Percentiles rank a stretch among this genome's conserved stretches.
Conservation (phyloP, 2,113 vertebrate species). For the Sterrhoptilus dennistouni region DNA sequence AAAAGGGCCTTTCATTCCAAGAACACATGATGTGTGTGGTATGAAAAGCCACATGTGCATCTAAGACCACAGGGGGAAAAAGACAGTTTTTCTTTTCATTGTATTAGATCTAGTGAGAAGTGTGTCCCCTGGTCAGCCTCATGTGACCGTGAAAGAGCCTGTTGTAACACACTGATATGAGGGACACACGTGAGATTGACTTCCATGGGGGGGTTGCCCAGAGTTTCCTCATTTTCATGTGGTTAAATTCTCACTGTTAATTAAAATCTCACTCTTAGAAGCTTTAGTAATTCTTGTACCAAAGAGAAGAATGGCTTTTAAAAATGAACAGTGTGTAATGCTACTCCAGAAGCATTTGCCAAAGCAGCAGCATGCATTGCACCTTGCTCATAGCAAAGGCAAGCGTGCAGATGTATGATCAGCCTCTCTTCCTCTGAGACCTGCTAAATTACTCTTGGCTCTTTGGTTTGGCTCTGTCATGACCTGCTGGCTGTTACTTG, state of each 20-base stretch:
- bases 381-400: constrained; percentile 4
- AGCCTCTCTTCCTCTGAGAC: background rate
- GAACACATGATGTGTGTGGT: constrained; percentile 66
- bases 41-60: constrained; percentile 67
- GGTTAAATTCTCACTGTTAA: background rate
- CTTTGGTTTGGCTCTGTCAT: background rate
- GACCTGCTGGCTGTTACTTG: background rate
- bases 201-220: background rate
- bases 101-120: constrained; percentile 44
- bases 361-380: background rate
- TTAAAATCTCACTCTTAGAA: background rate
- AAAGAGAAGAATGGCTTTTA: background rate
- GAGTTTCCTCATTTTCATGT: background rate
- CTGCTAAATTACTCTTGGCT: background rate
- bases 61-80: constrained; percentile 67
- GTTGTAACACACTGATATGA: constrained; percentile 31
- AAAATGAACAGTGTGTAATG: background rate
- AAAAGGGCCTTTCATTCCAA: constrained; percentile 59
- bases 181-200: constrained; percentile 43
- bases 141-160: constrained; percentile 54
- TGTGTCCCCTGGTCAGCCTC: constrained; percentile 56
- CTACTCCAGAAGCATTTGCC: background rate
- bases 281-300: background rate
- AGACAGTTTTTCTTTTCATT: constrained; percentile 66
- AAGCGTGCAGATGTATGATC: background rate